Evolutionary conservation across 2,113 vertebrate genomes (phyloP).

Genomic region (Malurus cyaneus): DNA sequence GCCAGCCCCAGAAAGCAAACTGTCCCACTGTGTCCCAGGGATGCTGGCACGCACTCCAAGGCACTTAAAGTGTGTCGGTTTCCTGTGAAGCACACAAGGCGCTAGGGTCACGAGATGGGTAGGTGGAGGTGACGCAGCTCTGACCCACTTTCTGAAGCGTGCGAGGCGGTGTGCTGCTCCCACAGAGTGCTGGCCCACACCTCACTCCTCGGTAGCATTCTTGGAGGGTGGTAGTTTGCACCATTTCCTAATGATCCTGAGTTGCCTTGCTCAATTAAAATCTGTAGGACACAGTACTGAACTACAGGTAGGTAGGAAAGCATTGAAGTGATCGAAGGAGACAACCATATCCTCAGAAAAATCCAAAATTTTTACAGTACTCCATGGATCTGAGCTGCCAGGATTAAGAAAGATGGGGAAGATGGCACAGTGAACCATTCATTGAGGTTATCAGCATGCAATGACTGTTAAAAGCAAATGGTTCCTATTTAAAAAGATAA

Average conservation of each 20-base stretch:
- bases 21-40: accelerated
- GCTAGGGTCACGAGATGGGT: no score
- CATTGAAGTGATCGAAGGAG: background rate
- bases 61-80: background rate
- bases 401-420: background rate
- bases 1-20: accelerated
- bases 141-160: background rate
- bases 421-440: background rate
- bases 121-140: background rate
- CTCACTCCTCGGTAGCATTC: accelerated
- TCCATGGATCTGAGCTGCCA: background rate
- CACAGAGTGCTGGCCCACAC: background rate
- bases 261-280: background rate
- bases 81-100: background rate
- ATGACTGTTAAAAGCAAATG: background rate
- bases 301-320: background rate
- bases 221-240: background rate
- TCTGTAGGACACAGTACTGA: background rate
- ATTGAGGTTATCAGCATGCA: background rate
- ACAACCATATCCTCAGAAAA: background rate
- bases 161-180: background rate
- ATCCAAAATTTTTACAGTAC: background rate
- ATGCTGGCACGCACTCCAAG: background rate
- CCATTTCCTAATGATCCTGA: background rate
- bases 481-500: background rate